A percentile compares a stretch with the other conserved stretches of the same genome.
These are phyloP conservation scores for Hybos culiciformis DNA, from an alignment of 2,888 invertebrate genomes.

Conservation along the genomic window DNA sequence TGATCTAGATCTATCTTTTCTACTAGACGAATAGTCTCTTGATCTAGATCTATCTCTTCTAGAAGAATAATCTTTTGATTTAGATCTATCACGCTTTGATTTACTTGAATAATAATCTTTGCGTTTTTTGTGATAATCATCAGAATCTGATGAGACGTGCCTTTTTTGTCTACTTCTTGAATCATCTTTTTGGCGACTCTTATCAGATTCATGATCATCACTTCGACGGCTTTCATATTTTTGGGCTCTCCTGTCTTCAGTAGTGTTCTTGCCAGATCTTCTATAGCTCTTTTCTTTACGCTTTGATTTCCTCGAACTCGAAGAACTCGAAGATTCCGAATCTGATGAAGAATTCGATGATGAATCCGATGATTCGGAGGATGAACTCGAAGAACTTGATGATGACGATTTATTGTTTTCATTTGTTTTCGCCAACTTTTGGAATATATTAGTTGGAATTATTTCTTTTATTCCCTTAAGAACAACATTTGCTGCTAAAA, in stretches of 20 bases:
- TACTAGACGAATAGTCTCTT: neutral
- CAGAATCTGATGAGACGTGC: constrained; percentile 7
- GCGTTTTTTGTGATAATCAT: constrained; percentile 2
- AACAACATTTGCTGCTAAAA: neutral
- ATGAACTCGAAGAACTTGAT: constrained; percentile 9
- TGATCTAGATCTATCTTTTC: neutral
- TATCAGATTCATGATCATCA: neutral
- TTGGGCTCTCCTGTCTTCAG: neutral
- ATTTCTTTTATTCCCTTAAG: neutral
- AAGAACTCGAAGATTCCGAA: no score
- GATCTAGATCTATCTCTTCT: neutral
- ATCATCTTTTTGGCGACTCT: neutral
- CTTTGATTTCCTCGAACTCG: neutral
- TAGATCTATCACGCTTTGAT: neutral
- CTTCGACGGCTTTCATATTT: neutral
- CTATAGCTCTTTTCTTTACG: neutral
- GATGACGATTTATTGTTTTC: constrained; percentile 6
- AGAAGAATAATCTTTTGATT: no score
- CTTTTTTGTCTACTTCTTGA: neutral
- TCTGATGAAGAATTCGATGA: no score
- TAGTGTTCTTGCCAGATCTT: neutral
- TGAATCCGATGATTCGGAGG: no score
- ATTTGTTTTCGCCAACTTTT: neutral
- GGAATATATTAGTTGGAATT: neutral
- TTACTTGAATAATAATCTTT: no score